A percentile compares a stretch with the other conserved stretches of the same genome.
Conservation (phyloP, 2,888 invertebrate species). For the Drosophila algonquin region DNA sequence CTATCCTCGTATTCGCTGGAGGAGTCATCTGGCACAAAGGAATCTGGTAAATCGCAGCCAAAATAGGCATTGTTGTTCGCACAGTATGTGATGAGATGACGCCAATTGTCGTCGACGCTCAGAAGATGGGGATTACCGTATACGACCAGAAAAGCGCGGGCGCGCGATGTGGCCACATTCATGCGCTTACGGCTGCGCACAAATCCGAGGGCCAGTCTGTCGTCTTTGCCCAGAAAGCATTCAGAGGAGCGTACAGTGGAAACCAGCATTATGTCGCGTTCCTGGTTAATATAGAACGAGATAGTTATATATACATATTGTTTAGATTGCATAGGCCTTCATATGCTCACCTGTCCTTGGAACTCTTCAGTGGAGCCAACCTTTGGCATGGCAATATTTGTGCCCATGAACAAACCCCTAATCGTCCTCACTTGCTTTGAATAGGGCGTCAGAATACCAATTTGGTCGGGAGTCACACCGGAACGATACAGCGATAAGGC, state of each 20-base stretch:
- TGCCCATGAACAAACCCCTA: slow-evolving; percentile 83
- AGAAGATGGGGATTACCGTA: slow-evolving; percentile 93
- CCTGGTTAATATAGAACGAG: slow-evolving; percentile 55
- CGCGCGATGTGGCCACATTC: slow-evolving; percentile 95
- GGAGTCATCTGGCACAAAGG: slow-evolving; percentile 19
- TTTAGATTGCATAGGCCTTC: neutral
- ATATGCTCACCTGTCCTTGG: slow-evolving; percentile 89
- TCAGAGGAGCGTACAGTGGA: slow-evolving; percentile 87
- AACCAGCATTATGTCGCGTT: slow-evolving; percentile 87
- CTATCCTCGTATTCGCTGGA: no score
- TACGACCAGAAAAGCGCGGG: slow-evolving; percentile 89
- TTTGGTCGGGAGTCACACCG: slow-evolving; percentile 85
- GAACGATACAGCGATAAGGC: slow-evolving; percentile 87
- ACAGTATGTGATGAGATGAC: slow-evolving; percentile 86
- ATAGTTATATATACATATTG: neutral
- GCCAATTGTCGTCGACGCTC: slow-evolving; percentile 88
- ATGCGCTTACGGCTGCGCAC: slow-evolving; percentile 90
- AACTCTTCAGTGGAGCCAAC: slow-evolving; percentile 94
- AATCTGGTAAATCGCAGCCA: slow-evolving; percentile 87
- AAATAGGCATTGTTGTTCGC: slow-evolving; percentile 87
- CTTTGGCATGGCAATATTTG: slow-evolving; percentile 86
- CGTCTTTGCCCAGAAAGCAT: slow-evolving; percentile 83
- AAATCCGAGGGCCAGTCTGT: slow-evolving; percentile 88
- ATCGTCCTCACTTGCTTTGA: slow-evolving; percentile 90
- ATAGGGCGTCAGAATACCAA: slow-evolving; percentile 97